Percentiles rank a stretch among this genome's conserved stretches.
Conservation (phyloP, 1,140 invertebrate genomes). For the Drosophila pectinifera region DNA sequence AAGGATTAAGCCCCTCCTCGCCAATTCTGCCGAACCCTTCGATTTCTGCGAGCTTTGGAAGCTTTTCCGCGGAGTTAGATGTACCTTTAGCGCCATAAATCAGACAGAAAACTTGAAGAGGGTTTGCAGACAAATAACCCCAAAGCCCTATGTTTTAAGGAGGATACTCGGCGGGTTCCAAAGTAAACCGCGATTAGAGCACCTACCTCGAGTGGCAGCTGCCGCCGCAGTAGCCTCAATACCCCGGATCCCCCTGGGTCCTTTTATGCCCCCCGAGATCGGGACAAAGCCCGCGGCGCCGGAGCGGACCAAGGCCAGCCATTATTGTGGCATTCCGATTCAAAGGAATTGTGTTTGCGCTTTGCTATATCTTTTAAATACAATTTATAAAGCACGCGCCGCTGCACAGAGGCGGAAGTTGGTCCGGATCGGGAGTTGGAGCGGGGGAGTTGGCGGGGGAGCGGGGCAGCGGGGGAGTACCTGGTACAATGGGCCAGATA, state of each 20-base stretch:
- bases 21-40: too few relatives aligned
- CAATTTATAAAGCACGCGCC: slow-evolving; percentile 77
- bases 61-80: too few relatives aligned
- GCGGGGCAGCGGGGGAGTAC: slow-evolving; percentile 5
- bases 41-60: background rate
- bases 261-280: slow-evolving; percentile 16
- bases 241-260: background rate
- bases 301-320: slow-evolving; percentile 51
- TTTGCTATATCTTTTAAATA: slow-evolving; percentile 75
- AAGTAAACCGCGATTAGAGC: slow-evolving; percentile 66
- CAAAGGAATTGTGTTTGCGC: slow-evolving; percentile 67
- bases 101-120: too few relatives aligned
- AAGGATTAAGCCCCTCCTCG: slow-evolving; percentile 1
- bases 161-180: background rate
- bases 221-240: slow-evolving; percentile 15
- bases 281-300: slow-evolving; percentile 49
- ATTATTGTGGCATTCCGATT: slow-evolving; percentile 68
- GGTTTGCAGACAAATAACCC: background rate
- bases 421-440: background rate
- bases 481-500: slow-evolving; percentile 53
- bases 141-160: slow-evolving; percentile 1
- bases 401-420: slow-evolving; percentile 40
- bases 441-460: too few relatives aligned
- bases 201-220: slow-evolving; percentile 53
- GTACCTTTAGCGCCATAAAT: background rate